Percentiles rank a stretch among this genome's conserved stretches.
Evolutionary conservation across 2,797 vertebrate genomes (phyloP).

Genomic region (Mallotus villosus): DNA sequence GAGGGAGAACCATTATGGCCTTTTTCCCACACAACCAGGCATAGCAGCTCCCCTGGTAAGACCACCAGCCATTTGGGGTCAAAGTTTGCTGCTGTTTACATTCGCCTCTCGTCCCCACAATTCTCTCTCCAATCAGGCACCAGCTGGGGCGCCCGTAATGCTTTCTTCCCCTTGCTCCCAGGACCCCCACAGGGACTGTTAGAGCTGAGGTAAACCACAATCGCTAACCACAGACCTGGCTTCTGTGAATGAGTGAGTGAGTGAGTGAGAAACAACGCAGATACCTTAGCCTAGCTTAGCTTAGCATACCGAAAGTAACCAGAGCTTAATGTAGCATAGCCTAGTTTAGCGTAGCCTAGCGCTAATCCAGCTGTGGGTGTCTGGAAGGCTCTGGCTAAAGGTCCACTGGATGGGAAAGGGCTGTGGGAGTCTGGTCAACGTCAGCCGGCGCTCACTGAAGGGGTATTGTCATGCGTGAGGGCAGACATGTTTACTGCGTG

Average conservation of each 20-base stretch:
- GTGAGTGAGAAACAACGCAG: conserved; percentile 56
- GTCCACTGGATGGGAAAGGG: conserved; percentile 60
- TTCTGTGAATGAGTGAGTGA: conserved; percentile 66
- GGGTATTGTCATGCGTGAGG: conserved; percentile 84
- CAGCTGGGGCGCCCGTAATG: conserved; percentile 44
- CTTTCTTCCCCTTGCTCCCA: conserved; percentile 46
- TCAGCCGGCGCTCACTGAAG: conserved; percentile 83
- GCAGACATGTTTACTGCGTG: conserved; percentile 89
- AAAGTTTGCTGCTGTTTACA: conserved; percentile 73
- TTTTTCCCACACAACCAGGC: conserved; percentile 52
- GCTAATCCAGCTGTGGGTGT: conserved; percentile 58
- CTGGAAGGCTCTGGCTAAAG: conserved; percentile 47
- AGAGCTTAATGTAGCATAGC: not conserved
- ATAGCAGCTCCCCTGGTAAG: conserved; percentile 46
- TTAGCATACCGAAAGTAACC: conserved; percentile 44
- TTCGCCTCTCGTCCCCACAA: conserved; percentile 64
- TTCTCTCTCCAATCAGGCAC: conserved; percentile 52
- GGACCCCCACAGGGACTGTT: conserved; percentile 56
- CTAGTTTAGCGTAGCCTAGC: conserved; percentile 50
- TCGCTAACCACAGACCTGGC: conserved; percentile 52
- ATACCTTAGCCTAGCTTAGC: conserved; percentile 16
- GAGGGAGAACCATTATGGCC: conserved; percentile 7
- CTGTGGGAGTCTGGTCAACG: conserved; percentile 76
- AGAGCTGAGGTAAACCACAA: conserved; percentile 69
- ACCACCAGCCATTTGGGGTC: conserved; percentile 67